These are phyloP conservation scores for Heliconius himera DNA, from an alignment of 1,140 invertebrate genomes.

Conservation along the genomic window DNA sequence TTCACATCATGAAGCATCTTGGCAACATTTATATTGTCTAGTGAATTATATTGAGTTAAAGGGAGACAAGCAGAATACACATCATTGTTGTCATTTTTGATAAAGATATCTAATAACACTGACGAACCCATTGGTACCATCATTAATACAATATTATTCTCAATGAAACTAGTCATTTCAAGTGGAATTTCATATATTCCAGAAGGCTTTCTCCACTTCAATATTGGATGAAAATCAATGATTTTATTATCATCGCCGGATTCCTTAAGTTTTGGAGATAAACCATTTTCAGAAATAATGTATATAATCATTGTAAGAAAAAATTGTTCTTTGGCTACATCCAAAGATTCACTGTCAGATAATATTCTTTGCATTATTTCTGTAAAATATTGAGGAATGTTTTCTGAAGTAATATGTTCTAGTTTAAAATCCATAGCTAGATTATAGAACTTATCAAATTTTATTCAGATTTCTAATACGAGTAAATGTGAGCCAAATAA, in stretches of 20 bases:
- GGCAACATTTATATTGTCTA: conserved; percentile 53
- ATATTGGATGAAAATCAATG: conserved; percentile 45
- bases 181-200: conserved; percentile 58
- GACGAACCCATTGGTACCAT: conserved; percentile 59
- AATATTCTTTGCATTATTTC: conserved; percentile 50
- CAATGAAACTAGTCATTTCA: conserved; percentile 54
- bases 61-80: conserved; percentile 66
- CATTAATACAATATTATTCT: conserved; percentile 54
- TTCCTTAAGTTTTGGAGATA: conserved; percentile 47
- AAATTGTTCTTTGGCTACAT: conserved; percentile 60
- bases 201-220: conserved; percentile 46
- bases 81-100: conserved; percentile 57
- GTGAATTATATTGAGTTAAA: conserved; percentile 59
- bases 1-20: conserved; percentile 69
- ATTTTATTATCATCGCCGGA: conserved; percentile 24
- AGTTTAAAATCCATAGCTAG: conserved; percentile 54
- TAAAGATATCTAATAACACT: conserved; percentile 60
- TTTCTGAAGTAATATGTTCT: conserved; percentile 62
- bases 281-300: conserved; percentile 67
- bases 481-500: not conserved
- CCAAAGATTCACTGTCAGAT: conserved; percentile 41
- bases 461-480: not conserved
- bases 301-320: conserved; percentile 59
- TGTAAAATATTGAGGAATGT: conserved; percentile 51
- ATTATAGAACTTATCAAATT: not conserved